Base-by-base conservation (phyloP, 2,888 invertebrate genomes). In the Volucella bombylans region DNA sequence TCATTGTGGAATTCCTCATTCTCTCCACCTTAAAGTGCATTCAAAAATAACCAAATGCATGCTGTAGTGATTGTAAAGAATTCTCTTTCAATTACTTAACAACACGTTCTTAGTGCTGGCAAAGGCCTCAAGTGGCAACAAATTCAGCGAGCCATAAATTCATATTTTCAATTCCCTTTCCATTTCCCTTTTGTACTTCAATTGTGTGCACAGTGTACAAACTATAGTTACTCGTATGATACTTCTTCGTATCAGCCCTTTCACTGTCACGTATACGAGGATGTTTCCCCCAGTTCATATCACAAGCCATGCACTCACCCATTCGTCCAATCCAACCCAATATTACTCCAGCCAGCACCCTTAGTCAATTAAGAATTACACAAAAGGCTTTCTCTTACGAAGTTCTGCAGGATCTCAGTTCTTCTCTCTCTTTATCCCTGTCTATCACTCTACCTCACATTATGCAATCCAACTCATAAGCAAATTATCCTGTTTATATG, bases 381-480 rank as follows among this genome's bases (percentile, higher is more conserved):
- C 83, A 81, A 85, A 85, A 76, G 81, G 55, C 50, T 59, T 57
- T 45, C 23, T 50, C 14, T 31, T 10, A 54, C 31, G 61, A 10
- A 10, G 8, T 39, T n/a, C 49, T 39, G 61, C 64, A 59, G 31
- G 18, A 49, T 31, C 6, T 31, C 6, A 41, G 15, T 52, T 52
- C 11, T 14, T 38, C 45, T 45, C 50, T 54, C 18, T 4, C 4
- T 10, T n/a, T 12, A 10, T 31, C 11, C 23, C 12, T 14, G 1
- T 38, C 39, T 12, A 12, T 14, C n/a, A 4, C 10, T 6, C 45
- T 39, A 15, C 12, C 45, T 31, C 59, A 41, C 71, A 72, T 80
- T 76, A 80, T 80, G 76, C 83, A 76, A 85, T 85, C 76, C 80
- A 85, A 71, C 80, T 85, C 80, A 81, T 81, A 85, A 85, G 80